Evolutionary conservation across 2,797 vertebrate species (phyloP), one percentile per base, ranked within the genome.

Genomic region (Phoebastria nigripes): DNA sequence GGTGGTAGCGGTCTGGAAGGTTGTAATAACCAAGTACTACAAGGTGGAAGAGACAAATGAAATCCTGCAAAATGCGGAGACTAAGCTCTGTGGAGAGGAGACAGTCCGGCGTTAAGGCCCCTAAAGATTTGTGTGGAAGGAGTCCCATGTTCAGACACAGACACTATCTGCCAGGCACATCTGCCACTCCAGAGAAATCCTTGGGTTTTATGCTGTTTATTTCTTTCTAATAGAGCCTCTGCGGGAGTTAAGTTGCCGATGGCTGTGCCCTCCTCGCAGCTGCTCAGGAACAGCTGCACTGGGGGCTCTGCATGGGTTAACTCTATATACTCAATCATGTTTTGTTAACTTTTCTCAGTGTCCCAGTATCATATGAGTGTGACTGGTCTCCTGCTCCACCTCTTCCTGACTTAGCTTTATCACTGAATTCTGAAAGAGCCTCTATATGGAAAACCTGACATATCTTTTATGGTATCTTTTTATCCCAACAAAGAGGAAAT

Each of bases 371-470:
- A 14, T 67, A 59, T 61, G 54, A 81, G 72, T 54, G 70, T 52
- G 70, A 69, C 86, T 52, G 61, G 22, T 90, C 66, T 79, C 54
- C 77, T 90, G 92, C 92, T 89, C 96, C 94, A 93, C 94, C 95
- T 87, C 91, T 94, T 96, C 96, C 95, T 81, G 89, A 44, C 47
- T 94, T 49, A 7, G 37, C 84, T 86, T 86, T 93, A 86, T 92
- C 89, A 54, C 56, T 51, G 76, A 67, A 35, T 91, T 89, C 87
- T 16, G 0, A 15, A 63, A 71, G 52, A 63, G 69, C 46, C 31
- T 71, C 84, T 78, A 1, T 20, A 46, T 55, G 94, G 89, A 91
- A 93, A 96, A 58, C 80, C 26, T 87, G 94, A 83, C 58, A 2
- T 63, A 9, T 2, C 5, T 71, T 39, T 80, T 71, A 37, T 37